Base-by-base conservation (phyloP, 2,113 vertebrate species). In the Chamaea fasciata region DNA sequence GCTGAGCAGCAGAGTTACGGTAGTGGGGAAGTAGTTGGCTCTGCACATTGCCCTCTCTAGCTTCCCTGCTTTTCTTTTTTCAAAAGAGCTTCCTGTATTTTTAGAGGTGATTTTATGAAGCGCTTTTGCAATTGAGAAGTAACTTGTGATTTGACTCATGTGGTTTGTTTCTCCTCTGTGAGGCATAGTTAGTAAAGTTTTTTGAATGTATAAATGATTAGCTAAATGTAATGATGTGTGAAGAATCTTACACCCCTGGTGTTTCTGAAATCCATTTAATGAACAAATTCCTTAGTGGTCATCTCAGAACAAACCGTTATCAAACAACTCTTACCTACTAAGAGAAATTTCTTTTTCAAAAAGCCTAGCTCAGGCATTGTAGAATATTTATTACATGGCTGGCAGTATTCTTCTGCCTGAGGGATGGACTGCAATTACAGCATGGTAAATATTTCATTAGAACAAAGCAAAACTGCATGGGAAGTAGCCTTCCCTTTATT, bases 361-460 rank as follows among this genome's bases (percentile, higher is more conserved):
- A 90, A 78, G 28, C 78, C 67, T 86, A 85, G 15, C 13, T 55
- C 92, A 95, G 88, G 92, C 87, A 55, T 33, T 28, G 56, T 83
- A 91, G 90, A 95, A 69, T 90, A 95, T 96, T 93, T 90, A 88
- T 73, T 76, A 78, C 59, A 46, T 35, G 31, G 10, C 6, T 96
- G 77, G 77, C 87, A 53, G 71, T 63, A 96, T 87, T 70, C 77
- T 91, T 57, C 74, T 87, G 92, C 97, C 96, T 96, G 96, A 97
- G 95, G 91, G 71, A 96, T 95, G 96, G 96, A 87, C 94, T 46
- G 68, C 96, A 97, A 96, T 97, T 97, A 97, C 84, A 68, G 53
- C 57, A 74, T 59, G 81, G 81, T 97, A 92, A 98, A 97, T 96
- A 97, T 97, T 97, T 97, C 95, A 96, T 96, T 95, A 97, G 96